These are phyloP conservation scores for Hemibagrus guttatus DNA, from an alignment of 2,797 vertebrate genomes.

Conservation along the genomic window DNA sequence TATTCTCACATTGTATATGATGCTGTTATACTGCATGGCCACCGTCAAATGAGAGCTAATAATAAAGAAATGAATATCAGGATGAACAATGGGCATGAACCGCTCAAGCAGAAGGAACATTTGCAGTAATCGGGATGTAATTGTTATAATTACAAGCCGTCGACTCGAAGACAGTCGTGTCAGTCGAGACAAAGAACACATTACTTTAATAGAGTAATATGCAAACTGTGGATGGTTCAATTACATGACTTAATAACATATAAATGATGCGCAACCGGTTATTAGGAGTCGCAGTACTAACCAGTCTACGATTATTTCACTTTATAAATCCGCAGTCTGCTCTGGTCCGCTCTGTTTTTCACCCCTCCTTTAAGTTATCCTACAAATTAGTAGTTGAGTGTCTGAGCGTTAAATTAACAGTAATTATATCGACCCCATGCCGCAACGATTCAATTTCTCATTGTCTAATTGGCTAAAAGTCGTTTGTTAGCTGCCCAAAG, in stretches of 20 bases:
- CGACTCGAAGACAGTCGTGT: slow-evolving; percentile 90
- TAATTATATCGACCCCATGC: slow-evolving; percentile 95
- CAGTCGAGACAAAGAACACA: slow-evolving; percentile 92
- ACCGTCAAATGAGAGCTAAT: neutral
- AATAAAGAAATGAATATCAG: slow-evolving; percentile 53
- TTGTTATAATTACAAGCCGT: slow-evolving; percentile 92
- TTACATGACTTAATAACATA: slow-evolving; percentile 97
- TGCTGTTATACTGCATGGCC: neutral
- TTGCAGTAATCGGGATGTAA: slow-evolving; percentile 92
- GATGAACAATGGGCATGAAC: slow-evolving; percentile 52
- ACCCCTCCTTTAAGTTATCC: slow-evolving; percentile 74
- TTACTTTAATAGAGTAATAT: slow-evolving; percentile 99
- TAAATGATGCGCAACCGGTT: slow-evolving; percentile 94
- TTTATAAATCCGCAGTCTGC: slow-evolving; percentile 17
- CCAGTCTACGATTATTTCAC: slow-evolving; percentile 62
- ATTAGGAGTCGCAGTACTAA: slow-evolving; percentile 85
- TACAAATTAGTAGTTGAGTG: slow-evolving; percentile 95
- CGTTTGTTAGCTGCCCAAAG: slow-evolving; percentile 40
- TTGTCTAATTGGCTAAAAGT: slow-evolving; percentile 83
- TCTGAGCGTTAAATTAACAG: slow-evolving; percentile 98
- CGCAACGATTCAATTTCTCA: slow-evolving; percentile 97
- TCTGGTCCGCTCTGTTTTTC: slow-evolving; percentile 56
- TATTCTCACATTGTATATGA: neutral
- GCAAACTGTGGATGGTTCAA: slow-evolving; percentile 98
- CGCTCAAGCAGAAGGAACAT: slow-evolving; percentile 88